Evolutionary conservation across 2,797 vertebrate genomes (phyloP), one percentile per base, ranked within the genome.

Genomic region (Morelia viridis): DNA sequence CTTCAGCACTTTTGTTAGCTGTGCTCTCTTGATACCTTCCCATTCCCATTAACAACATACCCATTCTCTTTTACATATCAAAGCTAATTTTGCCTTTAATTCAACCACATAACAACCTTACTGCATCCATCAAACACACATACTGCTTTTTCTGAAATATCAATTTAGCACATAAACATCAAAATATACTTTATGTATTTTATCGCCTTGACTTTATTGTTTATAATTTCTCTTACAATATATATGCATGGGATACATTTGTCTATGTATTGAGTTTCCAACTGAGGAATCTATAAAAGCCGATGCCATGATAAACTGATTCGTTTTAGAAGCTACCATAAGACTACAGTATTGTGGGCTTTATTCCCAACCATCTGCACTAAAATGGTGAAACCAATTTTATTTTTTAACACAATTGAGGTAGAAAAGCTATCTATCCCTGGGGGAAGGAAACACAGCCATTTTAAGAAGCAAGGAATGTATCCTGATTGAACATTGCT

Each of bases 361-460:
- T 87, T 60, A 24, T 80, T 26, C 9, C 13, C 10, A 46, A 19
- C 57, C 50, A 57, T 17, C 4, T 84, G 35, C 19, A 5, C 28
- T 31, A 19, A 53, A 31, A 13, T 31, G 7, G 19, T 68, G 19
- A 22, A 22, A 71, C 10, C 10, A 35, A 19, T 1, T 50, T 56
- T 65, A n/a, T 8, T 71, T 85, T 89, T 65, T 56, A 68, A 31
- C 50, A 71, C 31, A 22, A 65, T 15, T 31, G 88, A 24, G n/a
- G 50, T 19, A 89, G 64, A 89, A 89, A 71, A 28, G 50, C 9
- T 61, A 41, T 24, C 31, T 31, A 4, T 41, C 35, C 5, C 61
- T 41, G 8, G 76, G 13, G 10, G 19, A 50, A 83, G 28, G 35
- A 10, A 0, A 0, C 0, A 31, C 0, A 35, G 7, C 31, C 5